These are phyloP conservation scores for Neoaliturus tenellus DNA, from an alignment of 2,888 invertebrate species.

Conservation along the genomic window DNA sequence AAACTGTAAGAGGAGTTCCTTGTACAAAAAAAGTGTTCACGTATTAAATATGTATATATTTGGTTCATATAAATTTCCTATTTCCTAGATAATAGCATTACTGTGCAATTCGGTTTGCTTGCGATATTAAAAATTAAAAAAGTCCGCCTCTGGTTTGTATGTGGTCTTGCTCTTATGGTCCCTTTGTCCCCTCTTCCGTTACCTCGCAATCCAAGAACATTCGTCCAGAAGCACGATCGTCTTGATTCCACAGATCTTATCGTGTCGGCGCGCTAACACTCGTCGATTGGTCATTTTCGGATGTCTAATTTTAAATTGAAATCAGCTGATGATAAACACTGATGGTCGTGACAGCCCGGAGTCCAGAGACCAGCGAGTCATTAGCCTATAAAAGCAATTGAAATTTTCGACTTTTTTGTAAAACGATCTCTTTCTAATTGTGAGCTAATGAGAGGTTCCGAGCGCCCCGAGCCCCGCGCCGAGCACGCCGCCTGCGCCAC, in stretches of 20 bases:
- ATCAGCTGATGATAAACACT: slow-evolving; percentile 48
- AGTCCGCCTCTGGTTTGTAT: no score
- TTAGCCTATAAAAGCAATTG: slow-evolving; percentile 56
- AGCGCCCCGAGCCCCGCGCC: background rate
- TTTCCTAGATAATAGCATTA: no score
- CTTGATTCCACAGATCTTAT: background rate
- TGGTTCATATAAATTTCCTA: no score
- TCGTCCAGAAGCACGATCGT: background rate
- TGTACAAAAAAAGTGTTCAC: no score
- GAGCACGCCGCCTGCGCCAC: background rate
- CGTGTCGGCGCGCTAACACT: background rate
- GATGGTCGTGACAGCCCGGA: slow-evolving; percentile 43
- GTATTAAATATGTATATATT: no score
- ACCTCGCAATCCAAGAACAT: no score
- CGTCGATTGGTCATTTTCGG: background rate
- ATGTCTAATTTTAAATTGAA: slow-evolving; percentile 53
- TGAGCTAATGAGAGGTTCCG: background rate
- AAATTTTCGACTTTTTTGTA: slow-evolving; percentile 54
- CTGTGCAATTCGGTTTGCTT: no score
- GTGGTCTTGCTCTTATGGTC: no score
- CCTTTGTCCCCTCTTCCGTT: no score
- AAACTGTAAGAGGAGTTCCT: no score
- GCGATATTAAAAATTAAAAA: no score
- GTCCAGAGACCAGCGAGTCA: background rate
- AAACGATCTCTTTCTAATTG: slow-evolving; percentile 55